Percentiles rank a stretch among this genome's conserved stretches.
These are phyloP conservation scores for Mobula hypostoma DNA, from an alignment of 2,113 vertebrate genomes.

Conservation along the genomic window DNA sequence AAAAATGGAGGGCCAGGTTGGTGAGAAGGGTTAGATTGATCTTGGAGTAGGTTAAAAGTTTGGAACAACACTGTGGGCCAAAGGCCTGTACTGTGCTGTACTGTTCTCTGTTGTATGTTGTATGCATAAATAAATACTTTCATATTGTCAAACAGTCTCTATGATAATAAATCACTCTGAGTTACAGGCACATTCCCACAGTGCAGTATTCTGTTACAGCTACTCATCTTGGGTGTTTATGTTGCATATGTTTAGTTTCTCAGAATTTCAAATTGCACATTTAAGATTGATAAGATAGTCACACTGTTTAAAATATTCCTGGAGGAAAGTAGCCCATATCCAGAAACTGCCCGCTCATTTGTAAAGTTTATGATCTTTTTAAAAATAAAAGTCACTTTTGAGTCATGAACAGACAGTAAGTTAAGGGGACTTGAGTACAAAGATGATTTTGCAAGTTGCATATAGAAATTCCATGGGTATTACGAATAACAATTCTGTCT, in stretches of 20 bases:
- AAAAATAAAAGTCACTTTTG: not conserved
- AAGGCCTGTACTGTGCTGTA: too few relatives aligned
- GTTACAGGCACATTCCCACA: not conserved
- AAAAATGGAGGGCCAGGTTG: too few relatives aligned
- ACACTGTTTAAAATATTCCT: not conserved
- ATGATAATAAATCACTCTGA: not conserved
- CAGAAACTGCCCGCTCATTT: not conserved
- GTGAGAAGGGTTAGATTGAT: too few relatives aligned
- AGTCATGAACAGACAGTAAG: too few relatives aligned
- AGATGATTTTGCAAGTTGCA: not conserved
- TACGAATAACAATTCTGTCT: not conserved
- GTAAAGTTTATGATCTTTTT: not conserved
- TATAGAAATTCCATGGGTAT: not conserved
- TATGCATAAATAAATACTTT: not conserved
- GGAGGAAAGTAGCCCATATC: not conserved
- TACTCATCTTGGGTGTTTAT: not conserved
- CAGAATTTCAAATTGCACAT: not conserved
- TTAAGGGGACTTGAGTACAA: not conserved
- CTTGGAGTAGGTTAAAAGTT: too few relatives aligned
- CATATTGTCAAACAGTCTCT: not conserved
- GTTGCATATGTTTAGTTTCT: not conserved
- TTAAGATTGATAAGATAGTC: constrained; percentile 11
- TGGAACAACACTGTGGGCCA: too few relatives aligned
- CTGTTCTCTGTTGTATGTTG: too few relatives aligned
- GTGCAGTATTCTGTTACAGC: not conserved